phyloP scores from a whole-genome alignment of 2,888 invertebrate species.

The Globia sparganii region DNA sequence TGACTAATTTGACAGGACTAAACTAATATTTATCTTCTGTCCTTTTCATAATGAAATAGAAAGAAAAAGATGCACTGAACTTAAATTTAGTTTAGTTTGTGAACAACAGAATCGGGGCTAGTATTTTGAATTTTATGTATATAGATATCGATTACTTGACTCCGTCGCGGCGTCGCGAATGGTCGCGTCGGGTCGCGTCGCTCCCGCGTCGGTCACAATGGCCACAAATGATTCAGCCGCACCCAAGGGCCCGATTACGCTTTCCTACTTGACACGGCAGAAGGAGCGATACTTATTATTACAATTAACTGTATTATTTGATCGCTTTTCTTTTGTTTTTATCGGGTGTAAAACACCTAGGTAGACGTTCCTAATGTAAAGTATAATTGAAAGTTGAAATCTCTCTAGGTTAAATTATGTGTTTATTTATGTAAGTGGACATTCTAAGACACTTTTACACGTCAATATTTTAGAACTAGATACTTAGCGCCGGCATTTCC shows the following conservation, averaged over 20 bases:
- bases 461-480: too few species aligned
- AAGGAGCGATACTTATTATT: slow-evolving; percentile 10
- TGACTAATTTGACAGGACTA: too few species aligned
- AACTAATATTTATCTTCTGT: too few species aligned
- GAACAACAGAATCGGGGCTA: too few species aligned
- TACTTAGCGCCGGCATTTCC: too few species aligned
- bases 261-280: slow-evolving; percentile 63
- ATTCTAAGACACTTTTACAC: too few species aligned
- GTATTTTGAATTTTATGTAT: too few species aligned
- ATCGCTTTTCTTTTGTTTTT: slow-evolving; percentile 1
- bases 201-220: slow-evolving; percentile 24
- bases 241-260: slow-evolving; percentile 79
- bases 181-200: neutral
- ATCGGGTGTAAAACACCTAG: neutral
- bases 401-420: too few species aligned
- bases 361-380: neutral
- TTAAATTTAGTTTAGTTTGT: too few species aligned
- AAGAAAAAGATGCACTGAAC: too few species aligned
- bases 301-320: slow-evolving; percentile 23
- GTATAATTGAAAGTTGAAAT: neutral
- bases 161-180: slow-evolving; percentile 71
- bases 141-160: slow-evolving; percentile 69
- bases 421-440: neutral
- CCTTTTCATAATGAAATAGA: too few species aligned
- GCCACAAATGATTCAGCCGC: slow-evolving; percentile 82